Conservation (phyloP, 2,888 invertebrate genomes). For the Drosophila incognita region DNA sequence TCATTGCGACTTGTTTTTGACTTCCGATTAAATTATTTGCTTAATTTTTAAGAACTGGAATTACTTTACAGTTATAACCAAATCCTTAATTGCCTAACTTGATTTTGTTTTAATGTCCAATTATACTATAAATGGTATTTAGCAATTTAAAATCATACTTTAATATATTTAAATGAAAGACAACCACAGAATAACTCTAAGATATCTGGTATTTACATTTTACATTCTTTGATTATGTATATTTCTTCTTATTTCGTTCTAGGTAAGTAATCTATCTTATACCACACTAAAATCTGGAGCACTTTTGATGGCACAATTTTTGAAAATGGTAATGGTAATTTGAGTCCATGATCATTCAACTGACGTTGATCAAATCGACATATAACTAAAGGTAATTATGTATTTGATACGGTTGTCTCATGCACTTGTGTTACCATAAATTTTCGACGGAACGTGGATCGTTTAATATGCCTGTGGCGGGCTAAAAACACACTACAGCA, state of each 20-base stretch:
- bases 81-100: background rate
- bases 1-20: background rate
- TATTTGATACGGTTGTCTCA: conserved; percentile 13
- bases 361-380: background rate
- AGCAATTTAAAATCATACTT: background rate
- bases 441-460: conserved; percentile 42
- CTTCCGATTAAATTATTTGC: conserved; percentile 2
- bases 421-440: conserved; percentile 39
- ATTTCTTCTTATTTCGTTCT: conserved; percentile 38
- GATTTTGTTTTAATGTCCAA: background rate
- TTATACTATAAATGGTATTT: background rate
- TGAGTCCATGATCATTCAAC: background rate
- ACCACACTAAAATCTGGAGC: conserved; percentile 19
- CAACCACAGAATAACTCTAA: background rate
- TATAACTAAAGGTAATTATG: background rate
- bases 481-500: conserved; percentile 17
- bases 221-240: background rate
- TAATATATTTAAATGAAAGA: background rate
- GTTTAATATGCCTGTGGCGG: conserved; percentile 49
- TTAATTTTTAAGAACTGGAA: background rate
- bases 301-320: conserved; percentile 33
- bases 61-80: background rate
- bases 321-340: conserved; percentile 34
- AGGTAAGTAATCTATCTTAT: conserved; percentile 54
- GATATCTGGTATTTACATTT: background rate